Evolutionary conservation across 2,113 vertebrate species (phyloP).

Genomic region (Spermophilus dauricus): DNA sequence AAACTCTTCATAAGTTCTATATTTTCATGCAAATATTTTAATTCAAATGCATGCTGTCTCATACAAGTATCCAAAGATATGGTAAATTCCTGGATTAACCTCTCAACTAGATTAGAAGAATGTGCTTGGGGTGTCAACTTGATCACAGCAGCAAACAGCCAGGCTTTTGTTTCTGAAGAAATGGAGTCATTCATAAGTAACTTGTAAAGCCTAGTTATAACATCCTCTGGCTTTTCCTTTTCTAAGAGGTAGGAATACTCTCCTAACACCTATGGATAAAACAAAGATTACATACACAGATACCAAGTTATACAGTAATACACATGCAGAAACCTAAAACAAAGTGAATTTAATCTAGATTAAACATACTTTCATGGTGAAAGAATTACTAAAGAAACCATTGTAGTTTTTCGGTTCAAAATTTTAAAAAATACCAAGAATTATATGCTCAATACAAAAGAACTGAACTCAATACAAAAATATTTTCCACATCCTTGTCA

Average conservation of each 20-base stretch:
- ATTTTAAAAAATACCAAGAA: slow-evolving; percentile 34
- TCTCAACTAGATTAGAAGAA: slow-evolving; percentile 84
- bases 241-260: slow-evolving; percentile 93
- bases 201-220: slow-evolving; percentile 89
- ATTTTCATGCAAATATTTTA: slow-evolving; percentile 92
- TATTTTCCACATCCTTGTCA: background rate
- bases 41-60: slow-evolving; percentile 94
- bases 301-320: background rate
- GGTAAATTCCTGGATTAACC: slow-evolving; percentile 89
- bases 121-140: slow-evolving; percentile 89
- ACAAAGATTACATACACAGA: slow-evolving; percentile 48
- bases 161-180: slow-evolving; percentile 94
- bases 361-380: slow-evolving; percentile 24
- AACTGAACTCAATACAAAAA: slow-evolving; percentile 56
- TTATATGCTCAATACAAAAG: slow-evolving; percentile 18
- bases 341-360: slow-evolving; percentile 53
- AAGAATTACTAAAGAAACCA: slow-evolving; percentile 45
- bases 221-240: slow-evolving; percentile 88
- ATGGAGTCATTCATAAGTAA: slow-evolving; percentile 89
- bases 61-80: slow-evolving; percentile 93
- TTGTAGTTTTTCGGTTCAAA: slow-evolving; percentile 27
- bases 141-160: slow-evolving; percentile 94
- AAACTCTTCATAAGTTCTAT: slow-evolving; percentile 89
- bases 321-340: slow-evolving; percentile 21
- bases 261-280: slow-evolving; percentile 92